Base-by-base conservation (phyloP, 2,113 vertebrate genomes). In the Murina feae region DNA sequence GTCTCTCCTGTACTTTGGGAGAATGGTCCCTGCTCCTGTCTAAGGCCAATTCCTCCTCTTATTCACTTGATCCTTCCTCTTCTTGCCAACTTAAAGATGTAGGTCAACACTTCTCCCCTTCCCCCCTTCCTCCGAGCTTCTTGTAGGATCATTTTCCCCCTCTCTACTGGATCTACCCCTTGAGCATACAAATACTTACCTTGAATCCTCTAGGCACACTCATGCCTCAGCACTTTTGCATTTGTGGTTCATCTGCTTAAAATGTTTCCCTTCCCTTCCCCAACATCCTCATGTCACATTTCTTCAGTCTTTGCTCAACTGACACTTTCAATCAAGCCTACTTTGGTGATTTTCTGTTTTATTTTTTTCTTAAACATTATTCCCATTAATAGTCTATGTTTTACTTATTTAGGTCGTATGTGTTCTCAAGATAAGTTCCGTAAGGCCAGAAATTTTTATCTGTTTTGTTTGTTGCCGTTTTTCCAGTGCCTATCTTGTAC, bases 51-150 rank as follows among this genome's bases (percentile, higher is more conserved):
- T 30, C 47, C 16, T 47, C 66, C 35, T 35, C 68, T 86, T 87
- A 2, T 39, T n/a, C 12, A 6, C n/a, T 85, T 72, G 53, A 53
- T 66, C 39, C 72, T 89, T 17, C 85, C 39, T 25, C 32, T 53
- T 87, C 39, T 95, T 85, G 58, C 35, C 30, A 91, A 65, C 35
- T 39, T 91, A 71, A 69, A 53, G 14, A n/a, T 58, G 8, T 78
- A 44, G 9, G 47, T 53, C 17, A 76, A 2, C 30, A 69, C 17
- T 35, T 25, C 35, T 39, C 11, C 53, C 20, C 53, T 6, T 1
- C 6, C 5, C 5, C 51, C 17, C 17, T 5, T 8, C 6, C 20
- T 20, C 21, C 10, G 17, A 1, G 0, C 5, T 37, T n/a, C 39
- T 79, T 69, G 0, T 17, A 60, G 75, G 30, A 11, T 68, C 28